Evolutionary conservation across 2,888 invertebrate species (phyloP).

Genomic region (Matsumyia berberina): DNA sequence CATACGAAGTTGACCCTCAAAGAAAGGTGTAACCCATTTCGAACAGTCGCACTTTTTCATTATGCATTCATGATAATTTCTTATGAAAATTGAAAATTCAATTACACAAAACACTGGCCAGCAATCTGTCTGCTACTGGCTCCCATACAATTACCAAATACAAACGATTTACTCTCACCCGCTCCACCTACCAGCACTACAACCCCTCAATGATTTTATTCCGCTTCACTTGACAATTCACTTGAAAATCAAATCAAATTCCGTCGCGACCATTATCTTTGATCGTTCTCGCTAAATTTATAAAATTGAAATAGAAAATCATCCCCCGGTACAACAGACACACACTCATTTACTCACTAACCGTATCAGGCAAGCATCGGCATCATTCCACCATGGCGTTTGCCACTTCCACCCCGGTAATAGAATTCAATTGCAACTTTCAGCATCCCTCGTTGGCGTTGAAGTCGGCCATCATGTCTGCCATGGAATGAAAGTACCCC

Average conservation of each 20-base stretch:
- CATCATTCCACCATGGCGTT: conserved; percentile 31
- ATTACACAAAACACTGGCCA: conserved; percentile 4
- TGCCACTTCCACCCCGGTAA: conserved; percentile 52
- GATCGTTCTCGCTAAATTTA: conserved; percentile 72
- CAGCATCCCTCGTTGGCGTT: conserved; percentile 59
- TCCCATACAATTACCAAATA: conserved; percentile 18
- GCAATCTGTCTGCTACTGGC: conserved; percentile 12
- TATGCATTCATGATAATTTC: not conserved
- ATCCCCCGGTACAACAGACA: conserved; percentile 38
- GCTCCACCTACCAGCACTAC: not conserved
- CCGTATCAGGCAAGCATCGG: conserved; percentile 43
- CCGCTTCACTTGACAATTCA: conserved; percentile 74
- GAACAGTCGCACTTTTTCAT: not conserved
- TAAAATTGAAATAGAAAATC: conserved; percentile 75
- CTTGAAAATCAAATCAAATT: conserved; percentile 76
- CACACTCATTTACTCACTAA: conserved; percentile 55
- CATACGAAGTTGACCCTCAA: no score
- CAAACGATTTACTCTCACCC: conserved; percentile 21
- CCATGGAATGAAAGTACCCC: conserved; percentile 32
- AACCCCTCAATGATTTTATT: conserved; percentile 54
- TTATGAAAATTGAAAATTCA: conserved; percentile 34
- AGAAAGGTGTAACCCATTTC: no score
- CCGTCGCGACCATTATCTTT: conserved; percentile 69
- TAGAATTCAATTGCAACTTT: conserved; percentile 76
- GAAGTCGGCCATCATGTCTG: conserved; percentile 61